Base-by-base conservation (phyloP, 2,888 invertebrate genomes). In the Pollenia griseotomentosa region DNA sequence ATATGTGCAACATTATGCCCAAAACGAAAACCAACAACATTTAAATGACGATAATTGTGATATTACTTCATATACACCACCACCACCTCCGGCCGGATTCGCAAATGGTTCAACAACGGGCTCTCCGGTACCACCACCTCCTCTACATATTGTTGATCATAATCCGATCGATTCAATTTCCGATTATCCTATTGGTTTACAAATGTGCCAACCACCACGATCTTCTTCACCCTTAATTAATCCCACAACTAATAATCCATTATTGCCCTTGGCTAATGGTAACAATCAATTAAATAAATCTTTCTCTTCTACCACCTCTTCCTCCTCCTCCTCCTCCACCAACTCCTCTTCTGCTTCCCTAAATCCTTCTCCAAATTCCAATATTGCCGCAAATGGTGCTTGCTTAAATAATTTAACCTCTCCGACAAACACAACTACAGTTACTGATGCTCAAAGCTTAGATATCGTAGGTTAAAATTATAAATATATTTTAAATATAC, bases 401-500 rank as follows among this genome's bases (percentile, higher is more conserved):
- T 88, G 78, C 79, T 73, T 78, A 85, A 88, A 88, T 63, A 87
- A 84, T 57, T 42, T 75, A 77, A 87, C 65, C 68, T 55, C 86
- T 83, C 57, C 82, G 78, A 68, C 85, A 46, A 68, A 83, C 78
- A 88, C 77, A 83, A 83, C 80, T 61, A 80, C 86, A 88, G 93
- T 93, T 90, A 93, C 93, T 90, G 93, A 93, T 92, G 93, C 93
- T 92, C 93, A 93, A 92, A 93, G 93, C 90, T 91, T 93, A 91
- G 93, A 93, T 92, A 93, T 93, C 91, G 93, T 93, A 93, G 93
- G 92, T 89, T 93, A 93, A 90, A 89, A 83, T 89, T 86, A 75
- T 70, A 61, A n/a, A 66, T 65, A 80, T 55, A 68, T 14, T 46
- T 65, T 74, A 55, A 23, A 82, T 80, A 83, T 23, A 23, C 23